Evolutionary conservation across 2,113 vertebrate genomes (phyloP).

Genomic region (Lampris incognitus): DNA sequence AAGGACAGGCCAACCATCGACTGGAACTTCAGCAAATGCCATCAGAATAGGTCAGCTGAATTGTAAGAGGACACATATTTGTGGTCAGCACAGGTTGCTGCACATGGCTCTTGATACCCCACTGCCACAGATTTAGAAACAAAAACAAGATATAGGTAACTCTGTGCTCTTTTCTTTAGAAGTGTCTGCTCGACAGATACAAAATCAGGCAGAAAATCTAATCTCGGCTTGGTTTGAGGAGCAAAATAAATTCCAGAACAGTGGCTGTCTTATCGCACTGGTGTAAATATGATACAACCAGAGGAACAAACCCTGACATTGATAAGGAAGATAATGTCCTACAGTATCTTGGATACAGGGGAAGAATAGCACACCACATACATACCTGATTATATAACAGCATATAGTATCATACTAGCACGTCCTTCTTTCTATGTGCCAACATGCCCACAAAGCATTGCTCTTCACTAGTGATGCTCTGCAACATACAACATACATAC

Average conservation of each 20-base stretch:
- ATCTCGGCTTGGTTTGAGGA: slow-evolving; percentile 48
- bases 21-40: slow-evolving; percentile 15
- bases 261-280: slow-evolving; percentile 33
- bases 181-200: slow-evolving; percentile 40
- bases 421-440: background rate
- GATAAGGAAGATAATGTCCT: slow-evolving; percentile 71
- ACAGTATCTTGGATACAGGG: slow-evolving; percentile 79
- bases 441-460: background rate
- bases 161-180: slow-evolving; percentile 27
- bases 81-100: slow-evolving; percentile 38
- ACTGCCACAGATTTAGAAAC: slow-evolving; percentile 9
- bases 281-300: slow-evolving; percentile 34
- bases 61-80: slow-evolving; percentile 34
- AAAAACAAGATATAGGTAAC: slow-evolving; percentile 35
- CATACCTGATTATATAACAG: background rate
- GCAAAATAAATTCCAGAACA: slow-evolving; percentile 26
- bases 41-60: slow-evolving; percentile 36
- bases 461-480: background rate
- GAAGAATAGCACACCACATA: background rate
- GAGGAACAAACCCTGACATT: slow-evolving; percentile 32
- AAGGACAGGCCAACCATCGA: slow-evolving; percentile 29
- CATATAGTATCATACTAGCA: background rate
- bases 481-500: background rate
- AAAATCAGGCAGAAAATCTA: slow-evolving; percentile 52
- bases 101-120: slow-evolving; percentile 47